phyloP scores from a whole-genome alignment of 2,888 invertebrate genomes.

The Eustalomyia histrio region DNA sequence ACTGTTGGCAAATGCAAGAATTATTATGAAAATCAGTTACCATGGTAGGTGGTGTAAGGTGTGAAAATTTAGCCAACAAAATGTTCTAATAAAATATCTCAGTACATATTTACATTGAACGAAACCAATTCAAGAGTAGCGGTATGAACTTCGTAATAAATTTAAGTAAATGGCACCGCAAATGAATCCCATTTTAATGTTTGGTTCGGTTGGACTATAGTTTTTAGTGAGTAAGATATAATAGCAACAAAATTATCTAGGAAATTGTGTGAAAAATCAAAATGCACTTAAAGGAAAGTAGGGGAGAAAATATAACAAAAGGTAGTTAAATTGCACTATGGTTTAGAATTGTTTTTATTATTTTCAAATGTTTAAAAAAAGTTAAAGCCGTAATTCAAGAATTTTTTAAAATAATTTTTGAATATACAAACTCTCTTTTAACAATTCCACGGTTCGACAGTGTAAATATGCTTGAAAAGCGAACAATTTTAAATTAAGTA shows the following conservation, averaged over 20 bases:
- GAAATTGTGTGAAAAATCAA: not conserved
- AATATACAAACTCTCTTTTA: no score
- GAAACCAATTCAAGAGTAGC: not conserved
- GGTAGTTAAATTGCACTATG: not conserved
- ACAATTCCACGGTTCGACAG: no score
- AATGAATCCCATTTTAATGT: conserved; percentile 34
- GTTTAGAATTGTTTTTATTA: no score
- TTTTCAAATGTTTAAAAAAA: no score
- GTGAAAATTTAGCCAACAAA: not conserved
- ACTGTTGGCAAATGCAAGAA: not conserved
- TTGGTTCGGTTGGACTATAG: not conserved
- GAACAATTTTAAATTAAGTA: no score
- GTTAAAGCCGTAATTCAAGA: no score
- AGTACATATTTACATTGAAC: not conserved
- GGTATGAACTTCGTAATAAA: conserved; percentile 26
- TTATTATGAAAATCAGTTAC: conserved; percentile 7
- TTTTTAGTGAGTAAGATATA: not conserved
- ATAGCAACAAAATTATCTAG: not conserved
- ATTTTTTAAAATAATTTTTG: no score
- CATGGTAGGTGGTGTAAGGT: not conserved
- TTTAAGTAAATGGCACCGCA: conserved; percentile 45
- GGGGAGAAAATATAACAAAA: not conserved
- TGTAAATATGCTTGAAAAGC: no score
- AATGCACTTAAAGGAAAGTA: not conserved
- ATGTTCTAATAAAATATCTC: not conserved